These are phyloP conservation scores for Knipowitschia caucasica DNA, from an alignment of 2,797 vertebrate genomes.

Conservation along the genomic window DNA sequence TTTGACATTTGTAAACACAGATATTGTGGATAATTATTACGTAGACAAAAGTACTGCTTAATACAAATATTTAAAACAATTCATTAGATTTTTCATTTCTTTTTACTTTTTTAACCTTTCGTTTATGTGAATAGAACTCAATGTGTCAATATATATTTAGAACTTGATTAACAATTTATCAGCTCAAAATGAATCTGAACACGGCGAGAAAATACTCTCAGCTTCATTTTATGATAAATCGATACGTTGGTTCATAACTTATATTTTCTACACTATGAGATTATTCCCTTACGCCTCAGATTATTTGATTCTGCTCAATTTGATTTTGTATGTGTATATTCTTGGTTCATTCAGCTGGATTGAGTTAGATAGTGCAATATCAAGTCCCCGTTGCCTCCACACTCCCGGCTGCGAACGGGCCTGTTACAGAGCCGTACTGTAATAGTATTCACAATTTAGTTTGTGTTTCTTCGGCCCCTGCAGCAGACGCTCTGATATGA, in stretches of 20 bases:
- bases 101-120: too few species aligned
- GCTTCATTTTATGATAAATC: not conserved
- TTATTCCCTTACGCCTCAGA: conserved; percentile 16
- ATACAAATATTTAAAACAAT: too few species aligned
- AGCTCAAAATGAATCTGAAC: not conserved
- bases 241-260: conserved; percentile 3
- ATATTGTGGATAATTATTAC: too few species aligned
- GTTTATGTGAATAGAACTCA: too few species aligned
- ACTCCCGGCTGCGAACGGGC: too few species aligned
- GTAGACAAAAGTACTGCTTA: too few species aligned
- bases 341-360: not conserved
- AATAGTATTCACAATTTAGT: not conserved
- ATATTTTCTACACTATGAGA: not conserved
- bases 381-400: not conserved
- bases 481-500: conserved; percentile 54
- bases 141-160: too few species aligned
- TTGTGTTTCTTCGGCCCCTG: conserved; percentile 15
- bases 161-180: too few species aligned
- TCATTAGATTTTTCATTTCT: too few species aligned
- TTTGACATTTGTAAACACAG: too few species aligned
- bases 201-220: not conserved
- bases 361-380: not conserved
- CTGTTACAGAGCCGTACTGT: not conserved
- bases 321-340: not conserved
- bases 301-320: not conserved